phyloP scores from a whole-genome alignment of 2,888 invertebrate species.

The Volucella inflata region DNA sequence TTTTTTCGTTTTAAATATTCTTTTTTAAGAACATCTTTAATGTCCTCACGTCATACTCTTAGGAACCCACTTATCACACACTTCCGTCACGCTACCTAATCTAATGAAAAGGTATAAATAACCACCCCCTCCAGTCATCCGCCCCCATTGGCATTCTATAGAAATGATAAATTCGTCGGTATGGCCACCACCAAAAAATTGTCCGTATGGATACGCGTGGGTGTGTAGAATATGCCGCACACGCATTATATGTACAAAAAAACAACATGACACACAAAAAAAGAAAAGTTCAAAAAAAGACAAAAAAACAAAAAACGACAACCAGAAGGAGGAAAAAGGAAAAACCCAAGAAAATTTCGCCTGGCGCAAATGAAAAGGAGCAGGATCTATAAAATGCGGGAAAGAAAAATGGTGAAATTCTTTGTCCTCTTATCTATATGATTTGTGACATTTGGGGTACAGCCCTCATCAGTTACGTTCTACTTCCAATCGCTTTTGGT shows the following conservation, averaged over 20 bases:
- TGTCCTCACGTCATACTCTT: conserved; percentile 38
- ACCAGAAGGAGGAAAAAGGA: conserved; percentile 35
- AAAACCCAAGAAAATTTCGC: conserved; percentile 29
- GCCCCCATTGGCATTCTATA: conserved; percentile 68
- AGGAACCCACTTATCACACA: conserved; percentile 59
- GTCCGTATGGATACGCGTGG: conserved; percentile 44
- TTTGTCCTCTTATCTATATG: conserved; percentile 78
- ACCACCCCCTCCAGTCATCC: conserved; percentile 58
- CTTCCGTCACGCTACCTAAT: conserved; percentile 75
- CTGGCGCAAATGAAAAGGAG: conserved; percentile 53
- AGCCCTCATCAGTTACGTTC: conserved; percentile 74
- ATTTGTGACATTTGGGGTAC: conserved; percentile 75
- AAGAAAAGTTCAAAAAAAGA: conserved; percentile 65
- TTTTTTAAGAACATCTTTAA: conserved; percentile 5
- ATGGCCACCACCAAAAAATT: conserved; percentile 38
- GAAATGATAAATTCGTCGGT: conserved; percentile 70
- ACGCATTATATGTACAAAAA: conserved; percentile 54
- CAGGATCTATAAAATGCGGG: conserved; percentile 75
- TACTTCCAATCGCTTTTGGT: conserved; percentile 56
- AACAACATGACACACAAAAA: conserved; percentile 28
- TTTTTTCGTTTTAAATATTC: no score
- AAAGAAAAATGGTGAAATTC: conserved; percentile 75
- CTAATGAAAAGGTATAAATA: conserved; percentile 71
- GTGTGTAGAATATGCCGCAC: conserved; percentile 59
- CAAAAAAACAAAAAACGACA: conserved; percentile 57